Base-by-base conservation (phyloP, 2,113 vertebrate species). In the Tinamus guttatus region DNA sequence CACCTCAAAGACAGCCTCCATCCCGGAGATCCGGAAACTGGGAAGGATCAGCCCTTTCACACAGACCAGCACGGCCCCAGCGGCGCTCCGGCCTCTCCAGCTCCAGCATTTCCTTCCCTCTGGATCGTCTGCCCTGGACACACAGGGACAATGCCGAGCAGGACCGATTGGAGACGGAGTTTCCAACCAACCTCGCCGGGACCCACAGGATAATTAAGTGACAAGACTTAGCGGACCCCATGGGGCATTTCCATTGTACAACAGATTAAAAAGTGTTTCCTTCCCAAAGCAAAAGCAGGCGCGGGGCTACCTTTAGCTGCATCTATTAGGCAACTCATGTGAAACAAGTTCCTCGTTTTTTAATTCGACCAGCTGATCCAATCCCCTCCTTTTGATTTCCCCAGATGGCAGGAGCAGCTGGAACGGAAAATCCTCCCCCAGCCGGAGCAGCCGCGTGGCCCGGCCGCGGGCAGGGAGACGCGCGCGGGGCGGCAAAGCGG, bases 361-460 rank as follows among this genome's bases (percentile, higher is more conserved):
- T 87, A 96, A 95, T 96, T 89, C 2, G 3, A 89, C 90, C 92
- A 95, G 95, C 92, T 97, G 96, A 97, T 94, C 90, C 85, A 81
- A 25, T 67, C 89, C 91, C 75, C 82, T 74, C 68, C 87, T 79
- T 89, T 59, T 91, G 85, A 97, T 97, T 96, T 97, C 95, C 93
- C 96, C 95, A 95, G 96, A 95, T 96, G 94, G 93, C 82, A 94
- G 82, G 87, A 97, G 94, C 96, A 96, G 95, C 96, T 97, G 96
- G 93, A 97, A 96, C 27, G 87, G 89, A 80, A 91, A 93, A 87
- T 80, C 94, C 95, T 81, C 79, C 91, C 15, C 80, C 91, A 17
- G 36, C 69, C 87, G 84, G 94, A 81, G 22, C 92, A 7, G 51
- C 84, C 79, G 73, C 93, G 79, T 83, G 89, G 86, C 89, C 91